Percentiles rank a stretch among this genome's conserved stretches.
Conservation (phyloP, 2,797 vertebrate genomes). For the Crocidura indochinensis region DNA sequence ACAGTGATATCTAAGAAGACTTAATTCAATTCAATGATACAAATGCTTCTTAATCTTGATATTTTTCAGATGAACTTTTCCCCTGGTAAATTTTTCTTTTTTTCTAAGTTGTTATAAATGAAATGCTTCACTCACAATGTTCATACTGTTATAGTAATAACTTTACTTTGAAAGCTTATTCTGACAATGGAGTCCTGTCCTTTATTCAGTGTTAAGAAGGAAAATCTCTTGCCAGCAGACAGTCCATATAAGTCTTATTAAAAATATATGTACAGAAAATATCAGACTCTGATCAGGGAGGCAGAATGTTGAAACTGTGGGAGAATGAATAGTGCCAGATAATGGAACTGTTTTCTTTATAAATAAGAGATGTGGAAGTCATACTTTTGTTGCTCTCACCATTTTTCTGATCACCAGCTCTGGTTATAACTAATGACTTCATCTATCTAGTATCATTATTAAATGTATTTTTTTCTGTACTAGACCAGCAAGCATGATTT, state of each 20-base stretch:
- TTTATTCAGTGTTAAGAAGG: neutral
- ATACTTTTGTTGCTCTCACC: neutral
- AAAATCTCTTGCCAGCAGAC: neutral
- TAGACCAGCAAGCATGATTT: neutral
- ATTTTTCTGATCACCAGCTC: neutral
- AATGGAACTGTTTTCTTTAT: neutral
- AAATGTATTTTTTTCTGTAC: rapidly evolving
- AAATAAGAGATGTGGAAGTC: neutral
- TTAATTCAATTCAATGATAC: slow-evolving; percentile 80
- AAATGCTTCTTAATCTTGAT: slow-evolving; percentile 73
- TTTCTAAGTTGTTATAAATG: slow-evolving; percentile 69
- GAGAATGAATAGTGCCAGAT: too few species aligned
- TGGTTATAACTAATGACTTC: neutral
- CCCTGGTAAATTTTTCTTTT: slow-evolving; percentile 65
- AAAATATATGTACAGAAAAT: neutral
- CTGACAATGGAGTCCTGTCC: neutral
- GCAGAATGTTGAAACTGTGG: neutral
- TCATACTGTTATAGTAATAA: slow-evolving; percentile 40
- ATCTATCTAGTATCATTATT: neutral
- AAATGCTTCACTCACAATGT: slow-evolving; percentile 58
- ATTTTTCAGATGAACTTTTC: slow-evolving; percentile 85
- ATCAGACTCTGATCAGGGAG: neutral
- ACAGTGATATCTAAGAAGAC: slow-evolving; percentile 77
- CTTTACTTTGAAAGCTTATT: slow-evolving; percentile 54
- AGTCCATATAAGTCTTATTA: neutral